Evolutionary conservation across 2,113 vertebrate genomes (phyloP), one percentile per base, ranked within the genome.

Genomic region (Sinocyclocheilus anophthalmus): DNA sequence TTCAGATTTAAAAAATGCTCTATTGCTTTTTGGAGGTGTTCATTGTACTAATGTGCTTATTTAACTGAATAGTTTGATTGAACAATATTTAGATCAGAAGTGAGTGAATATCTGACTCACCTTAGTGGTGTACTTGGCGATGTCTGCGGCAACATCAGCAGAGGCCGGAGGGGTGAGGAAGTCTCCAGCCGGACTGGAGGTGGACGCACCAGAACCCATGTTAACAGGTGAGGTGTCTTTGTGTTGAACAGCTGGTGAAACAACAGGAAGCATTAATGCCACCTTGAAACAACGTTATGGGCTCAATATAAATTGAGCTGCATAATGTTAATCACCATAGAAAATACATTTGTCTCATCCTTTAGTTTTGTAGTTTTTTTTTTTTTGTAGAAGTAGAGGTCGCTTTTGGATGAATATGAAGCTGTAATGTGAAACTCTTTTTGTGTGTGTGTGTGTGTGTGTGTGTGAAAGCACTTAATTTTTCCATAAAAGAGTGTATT

Each of bases 81-180:
- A 57, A 20, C 39, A n/a, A 11, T 75, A 1, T 30, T 69, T 33
- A 69, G 1, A 33, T 22, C 42, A 48, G 73, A 76, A 53, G 50
- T 20, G 12, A 67, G 18, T 57, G 14, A 81, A 37, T 22, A 75
- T 33, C 3, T 7, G 79, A 89, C 90, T 94, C 93, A 98, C 98
- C 94, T 99, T 99, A 93, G 95, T 97, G 67, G 98, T 99, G 53
- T 99, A 99, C 91, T 99, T 99, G 91, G 98, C 96, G 26, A 99
- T 99, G 87, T 99, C 98, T 59, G 98, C 97, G 83, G 98, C 98
- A 18, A 98, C 97, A 26, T 99, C 98, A 0, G 98, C 98, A 0
- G 98, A 99, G 57, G 95, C 96, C 0, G 97, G 98, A 72, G 97
- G 96, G 73, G 98, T 97, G 88, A 96, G 96, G 86, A 98, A 85